phyloP scores from a whole-genome alignment of 2,113 vertebrate genomes.

The Caranx melampygus region DNA sequence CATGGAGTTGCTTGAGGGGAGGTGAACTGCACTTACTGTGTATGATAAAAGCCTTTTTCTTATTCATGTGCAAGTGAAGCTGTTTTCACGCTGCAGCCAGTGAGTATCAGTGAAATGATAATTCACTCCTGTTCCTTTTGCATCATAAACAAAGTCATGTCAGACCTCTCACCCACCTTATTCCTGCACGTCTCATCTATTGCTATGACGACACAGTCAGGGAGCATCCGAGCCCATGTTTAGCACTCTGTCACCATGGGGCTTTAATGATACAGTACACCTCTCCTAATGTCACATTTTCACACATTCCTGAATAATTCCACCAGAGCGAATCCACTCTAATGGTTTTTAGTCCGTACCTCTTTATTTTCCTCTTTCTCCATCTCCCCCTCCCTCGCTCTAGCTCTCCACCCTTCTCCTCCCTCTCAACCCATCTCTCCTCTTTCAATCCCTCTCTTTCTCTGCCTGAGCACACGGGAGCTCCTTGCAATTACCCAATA shows the following conservation, averaged over 20 bases:
- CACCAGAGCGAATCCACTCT: conserved; percentile 56
- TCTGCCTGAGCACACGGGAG: conserved; percentile 43
- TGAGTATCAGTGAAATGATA: not conserved
- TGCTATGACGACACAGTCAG: conserved; percentile 69
- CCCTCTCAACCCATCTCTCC: conserved; percentile 33
- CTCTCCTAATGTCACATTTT: conserved; percentile 74
- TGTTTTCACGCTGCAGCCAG: no score
- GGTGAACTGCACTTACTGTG: conserved; percentile 14
- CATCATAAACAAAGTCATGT: conserved; percentile 10
- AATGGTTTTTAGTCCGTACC: conserved; percentile 63
- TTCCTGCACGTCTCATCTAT: conserved; percentile 38
- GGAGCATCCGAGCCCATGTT: conserved; percentile 64
- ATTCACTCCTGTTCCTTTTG: conserved; percentile 9
- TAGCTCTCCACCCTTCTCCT: conserved; percentile 11
- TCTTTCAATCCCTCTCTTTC: conserved; percentile 53
- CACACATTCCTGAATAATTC: conserved; percentile 71
- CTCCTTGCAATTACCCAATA: conserved; percentile 79
- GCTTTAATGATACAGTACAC: conserved; percentile 74
- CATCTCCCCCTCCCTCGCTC: conserved; percentile 3
- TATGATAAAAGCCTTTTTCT: conserved; percentile 32
- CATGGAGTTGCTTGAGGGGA: conserved; percentile 24
- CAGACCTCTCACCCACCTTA: conserved; percentile 2
- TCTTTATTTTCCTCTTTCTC: conserved; percentile 49
- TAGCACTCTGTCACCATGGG: conserved; percentile 51
- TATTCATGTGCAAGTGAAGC: not conserved